Percentiles rank a stretch among this genome's conserved stretches.
Evolutionary conservation across 1,140 invertebrate species (phyloP).

Genomic region (Zaprionus camerounensis): DNA sequence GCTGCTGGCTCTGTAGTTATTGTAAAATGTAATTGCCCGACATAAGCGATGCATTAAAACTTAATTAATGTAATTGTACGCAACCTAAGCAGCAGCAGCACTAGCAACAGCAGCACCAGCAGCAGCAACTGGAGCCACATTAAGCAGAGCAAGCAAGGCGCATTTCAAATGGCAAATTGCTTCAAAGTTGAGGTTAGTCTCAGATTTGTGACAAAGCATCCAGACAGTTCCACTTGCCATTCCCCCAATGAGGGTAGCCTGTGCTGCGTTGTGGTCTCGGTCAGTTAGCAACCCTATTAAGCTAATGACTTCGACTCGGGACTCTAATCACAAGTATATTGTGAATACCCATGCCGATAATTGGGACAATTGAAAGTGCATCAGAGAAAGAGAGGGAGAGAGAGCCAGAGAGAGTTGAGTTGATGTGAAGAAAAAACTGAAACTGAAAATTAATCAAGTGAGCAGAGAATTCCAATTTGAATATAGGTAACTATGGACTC

Average conservation of each 20-base stretch:
- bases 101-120: constrained; percentile 2
- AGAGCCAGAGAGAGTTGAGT: not conserved
- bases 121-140: not conserved
- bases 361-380: constrained; percentile 16
- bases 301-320: constrained; percentile 9
- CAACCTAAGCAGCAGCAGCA: constrained; percentile 25
- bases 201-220: constrained; percentile 26
- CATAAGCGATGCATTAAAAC: constrained; percentile 54
- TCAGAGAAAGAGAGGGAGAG: not conserved
- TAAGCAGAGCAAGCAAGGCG: constrained; percentile 1
- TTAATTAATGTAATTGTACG: constrained; percentile 59
- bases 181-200: constrained; percentile 32
- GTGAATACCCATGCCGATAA: not conserved
- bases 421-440: not conserved
- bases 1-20: constrained; percentile 9
- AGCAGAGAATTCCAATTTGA: too few relatives aligned
- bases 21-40: constrained; percentile 41
- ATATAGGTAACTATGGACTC: too few relatives aligned
- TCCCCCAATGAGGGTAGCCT: not conserved
- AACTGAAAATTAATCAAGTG: not conserved
- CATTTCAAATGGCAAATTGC: constrained; percentile 31
- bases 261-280: constrained; percentile 21
- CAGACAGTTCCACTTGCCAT: not conserved
- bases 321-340: constrained; percentile 19
- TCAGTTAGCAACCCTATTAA: constrained; percentile 5